A percentile compares a stretch with the other conserved stretches of the same genome.
Evolutionary conservation across 2,113 vertebrate species (phyloP).

Genomic region (Dasyurus viverrinus): DNA sequence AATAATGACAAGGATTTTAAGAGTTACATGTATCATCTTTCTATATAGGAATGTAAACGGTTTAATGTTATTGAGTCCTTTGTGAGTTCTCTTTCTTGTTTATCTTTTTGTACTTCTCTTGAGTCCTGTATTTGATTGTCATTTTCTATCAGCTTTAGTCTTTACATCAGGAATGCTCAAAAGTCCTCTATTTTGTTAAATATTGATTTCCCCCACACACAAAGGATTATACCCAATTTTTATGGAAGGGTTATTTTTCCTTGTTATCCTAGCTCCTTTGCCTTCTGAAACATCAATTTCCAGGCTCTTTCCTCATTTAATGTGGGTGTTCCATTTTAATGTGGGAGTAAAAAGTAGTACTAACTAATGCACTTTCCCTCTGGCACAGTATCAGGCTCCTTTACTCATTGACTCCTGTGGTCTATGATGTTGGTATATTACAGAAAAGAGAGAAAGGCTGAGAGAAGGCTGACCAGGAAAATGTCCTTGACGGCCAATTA

Average conservation of each 20-base stretch:
- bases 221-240: neutral
- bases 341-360: neutral
- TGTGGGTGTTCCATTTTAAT: too few relatives aligned
- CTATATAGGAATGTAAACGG: neutral
- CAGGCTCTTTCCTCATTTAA: neutral
- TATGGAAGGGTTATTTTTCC: neutral
- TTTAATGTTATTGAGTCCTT: neutral
- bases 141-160: neutral
- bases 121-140: neutral
- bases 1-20: neutral
- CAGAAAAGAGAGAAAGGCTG: neutral
- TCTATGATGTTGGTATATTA: neutral
- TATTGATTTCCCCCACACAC: neutral
- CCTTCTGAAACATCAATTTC: neutral
- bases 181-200: neutral
- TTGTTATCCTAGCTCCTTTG: neutral
- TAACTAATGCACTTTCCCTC: neutral
- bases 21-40: neutral
- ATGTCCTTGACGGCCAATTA: neutral
- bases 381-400: neutral
- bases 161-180: neutral
- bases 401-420: neutral
- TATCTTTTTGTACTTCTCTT: neutral
- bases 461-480: neutral
- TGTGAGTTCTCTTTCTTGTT: neutral